Conservation (phyloP, 2,888 invertebrate species). For the Luperina testacea region DNA sequence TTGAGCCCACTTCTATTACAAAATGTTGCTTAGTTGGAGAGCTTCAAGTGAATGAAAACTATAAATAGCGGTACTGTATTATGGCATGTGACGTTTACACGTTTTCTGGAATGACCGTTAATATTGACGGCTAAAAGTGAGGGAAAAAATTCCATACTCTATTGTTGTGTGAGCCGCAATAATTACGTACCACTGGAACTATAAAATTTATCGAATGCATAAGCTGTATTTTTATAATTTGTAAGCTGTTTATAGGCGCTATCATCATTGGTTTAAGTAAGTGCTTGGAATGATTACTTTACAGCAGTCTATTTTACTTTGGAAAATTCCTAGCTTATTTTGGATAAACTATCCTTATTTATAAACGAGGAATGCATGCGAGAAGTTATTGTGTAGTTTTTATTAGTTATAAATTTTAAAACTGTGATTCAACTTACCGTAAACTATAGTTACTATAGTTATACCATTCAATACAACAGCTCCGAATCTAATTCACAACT, state of each 20-base stretch:
- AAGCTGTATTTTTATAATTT: not conserved
- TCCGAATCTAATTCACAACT: conserved; percentile 24
- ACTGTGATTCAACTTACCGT: not conserved
- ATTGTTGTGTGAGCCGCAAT: not conserved
- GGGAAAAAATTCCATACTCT: not conserved
- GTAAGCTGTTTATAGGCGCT: no score
- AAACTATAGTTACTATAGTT: not conserved
- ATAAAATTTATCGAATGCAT: not conserved
- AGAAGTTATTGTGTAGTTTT: not conserved
- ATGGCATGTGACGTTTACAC: not conserved
- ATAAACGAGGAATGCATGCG: not conserved
- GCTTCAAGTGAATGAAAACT: not conserved
- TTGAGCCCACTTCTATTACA: not conserved
- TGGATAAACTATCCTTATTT: not conserved
- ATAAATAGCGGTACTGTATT: not conserved
- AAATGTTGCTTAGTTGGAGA: not conserved
- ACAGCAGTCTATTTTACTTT: not conserved
- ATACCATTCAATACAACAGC: not conserved
- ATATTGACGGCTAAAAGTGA: not conserved
- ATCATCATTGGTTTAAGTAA: no score
- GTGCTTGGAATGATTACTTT: no score
- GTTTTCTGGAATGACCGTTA: no score
- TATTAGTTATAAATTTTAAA: not conserved
- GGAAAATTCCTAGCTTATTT: not conserved
- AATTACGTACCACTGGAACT: not conserved